Base-by-base conservation (phyloP, 2,113 vertebrate genomes). In the western clawed frog (Xenopus tropicalis) region DNA sequence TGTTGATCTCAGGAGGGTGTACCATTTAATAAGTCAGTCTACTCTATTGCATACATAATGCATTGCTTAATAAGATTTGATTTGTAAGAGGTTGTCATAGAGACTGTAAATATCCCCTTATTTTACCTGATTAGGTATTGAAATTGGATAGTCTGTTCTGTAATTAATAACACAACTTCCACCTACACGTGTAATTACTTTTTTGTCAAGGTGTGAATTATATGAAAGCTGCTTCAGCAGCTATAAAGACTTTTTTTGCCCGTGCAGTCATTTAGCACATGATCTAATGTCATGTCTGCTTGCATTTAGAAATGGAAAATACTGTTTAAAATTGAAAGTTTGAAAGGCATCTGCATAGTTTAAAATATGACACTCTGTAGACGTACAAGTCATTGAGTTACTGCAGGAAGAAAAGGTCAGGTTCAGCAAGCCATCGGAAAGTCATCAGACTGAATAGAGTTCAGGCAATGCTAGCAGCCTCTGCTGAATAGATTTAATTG, bases 371-470 rank as follows among this genome's bases (percentile, higher is more conserved):
- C 5, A 23, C 63, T 74, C 54, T 25, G n/a, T 21, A 58, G 71
- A 59, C 52, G 48, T 59, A 24, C 21, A 14, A 56, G 52, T 59
- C 52, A 72, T 24, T 66, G 42, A 44, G 20, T 29, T 65, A 72
- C 54, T 16, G 11, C 61, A 43, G 21, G 13, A 64, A 22, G 23
- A 71, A 71, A 73, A 66, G 62, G 62, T 65, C 51, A 66, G 21
- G n/a, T 20, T 66, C 17, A 66, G 48, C 25, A 58, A 73, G 29
- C 61, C 17, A 46, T 44, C 42, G 46, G 63, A 57, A 63, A 73
- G 42, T 64, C 22, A 71, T 63, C 59, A 52, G 23, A 72, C 46
- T 54, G 61, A 54, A 72, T 58, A 57, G 14, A 56, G 42, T 72
- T 17, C 61, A 72, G 24, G n/a, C n/a, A 56, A 44, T 24, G 54